Evolutionary conservation across 2,888 invertebrate genomes (phyloP), one percentile per base, ranked within the genome.

Genomic region (Aphodius granarius): DNA sequence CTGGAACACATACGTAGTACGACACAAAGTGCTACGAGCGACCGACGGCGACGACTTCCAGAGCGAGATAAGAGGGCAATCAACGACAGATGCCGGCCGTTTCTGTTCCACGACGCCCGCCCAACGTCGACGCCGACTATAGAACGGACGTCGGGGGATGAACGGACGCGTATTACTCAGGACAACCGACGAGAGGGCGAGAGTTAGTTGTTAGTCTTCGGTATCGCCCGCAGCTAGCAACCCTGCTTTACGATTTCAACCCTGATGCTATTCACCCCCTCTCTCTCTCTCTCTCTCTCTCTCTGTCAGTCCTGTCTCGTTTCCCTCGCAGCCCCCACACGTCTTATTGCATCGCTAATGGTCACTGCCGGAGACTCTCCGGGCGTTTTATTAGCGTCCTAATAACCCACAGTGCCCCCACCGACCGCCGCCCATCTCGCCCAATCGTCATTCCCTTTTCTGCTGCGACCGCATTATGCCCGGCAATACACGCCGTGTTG

Each of bases 271-370:
- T n/a, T 68, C 68, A 19, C 20, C 20, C 18, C 68, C 20, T 21
- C n/a, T 15, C 20, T 19, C 68, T 15, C 21, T 16, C 68, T 68
- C 22, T n/a, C 22, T 22, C 20, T n/a, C 20, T 21, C n/a, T 15
- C 20, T 19, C 68, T 15, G 19, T 16, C 68, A n/a, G n/a, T n/a
- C 21, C 22, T n/a, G n/a, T 22, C 20, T 18, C 18, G 66, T 66
- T 17, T 78, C 78, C 79, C 81, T 81, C 79, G 80, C 79, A 79
- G 81, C 82, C 81, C 81, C 80, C 81, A 81, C 75, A 74, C 78
- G 80, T 80, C 81, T 81, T 82, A 82, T 82, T 83, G 81, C 81
- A 81, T 80, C 81, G 81, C 81, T 82, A 83, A 83, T 83, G 82
- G 81, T 80, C 82, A 81, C 81, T 78, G 81, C 80, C 79, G 81